Percentiles rank a stretch among this genome's conserved stretches.
These are phyloP conservation scores for Gonocerus acuteangulatus DNA, from an alignment of 2,888 invertebrate species.

Conservation along the genomic window DNA sequence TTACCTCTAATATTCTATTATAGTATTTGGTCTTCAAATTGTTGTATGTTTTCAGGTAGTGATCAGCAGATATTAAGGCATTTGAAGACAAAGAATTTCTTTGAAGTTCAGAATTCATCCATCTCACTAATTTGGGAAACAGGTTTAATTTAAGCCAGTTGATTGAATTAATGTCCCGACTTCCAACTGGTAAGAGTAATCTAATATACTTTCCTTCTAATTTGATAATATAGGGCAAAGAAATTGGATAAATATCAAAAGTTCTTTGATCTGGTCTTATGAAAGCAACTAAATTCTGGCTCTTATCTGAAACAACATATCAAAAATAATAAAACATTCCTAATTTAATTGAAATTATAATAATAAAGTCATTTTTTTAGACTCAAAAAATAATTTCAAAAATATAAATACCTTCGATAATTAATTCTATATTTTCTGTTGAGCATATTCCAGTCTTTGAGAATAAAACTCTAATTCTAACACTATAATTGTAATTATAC, in stretches of 20 bases:
- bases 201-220: slow-evolving; percentile 12
- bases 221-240: slow-evolving; percentile 17
- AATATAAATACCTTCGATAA: slow-evolving; percentile 20
- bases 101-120: neutral
- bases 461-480: slow-evolving; percentile 6
- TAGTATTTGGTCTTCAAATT: slow-evolving; percentile 4
- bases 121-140: slow-evolving; percentile 1
- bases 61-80: neutral
- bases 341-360: no score
- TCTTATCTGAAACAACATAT: slow-evolving; percentile 43
- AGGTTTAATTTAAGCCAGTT: neutral
- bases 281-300: slow-evolving; percentile 40
- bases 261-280: slow-evolving; percentile 9
- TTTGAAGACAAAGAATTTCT: neutral
- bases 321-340: neutral
- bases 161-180: neutral
- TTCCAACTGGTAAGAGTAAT: neutral
- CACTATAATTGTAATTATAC: neutral
- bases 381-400: neutral
- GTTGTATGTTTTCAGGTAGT: neutral
- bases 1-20: slow-evolving; percentile 7
- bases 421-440: slow-evolving; percentile 13
- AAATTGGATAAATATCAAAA: slow-evolving; percentile 1
- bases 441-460: slow-evolving; percentile 3
- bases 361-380: no score